Conservation (phyloP, 2,888 invertebrate species). For the Loripinus fragilis region DNA sequence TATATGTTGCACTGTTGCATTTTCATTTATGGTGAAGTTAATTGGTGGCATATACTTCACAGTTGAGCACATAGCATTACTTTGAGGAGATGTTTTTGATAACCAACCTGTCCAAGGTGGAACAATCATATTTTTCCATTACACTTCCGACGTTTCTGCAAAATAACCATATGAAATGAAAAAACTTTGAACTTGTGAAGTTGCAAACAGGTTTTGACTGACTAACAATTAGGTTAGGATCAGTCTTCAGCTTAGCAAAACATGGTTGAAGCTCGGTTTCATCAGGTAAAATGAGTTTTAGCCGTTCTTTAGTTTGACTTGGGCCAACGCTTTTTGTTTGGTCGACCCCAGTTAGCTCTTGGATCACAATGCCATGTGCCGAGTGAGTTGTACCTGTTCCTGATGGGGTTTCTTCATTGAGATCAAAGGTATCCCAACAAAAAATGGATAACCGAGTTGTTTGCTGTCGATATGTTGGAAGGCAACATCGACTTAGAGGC, state of each 20-base stretch:
- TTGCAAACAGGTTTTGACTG: too few relatives aligned
- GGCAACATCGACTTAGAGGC: too few relatives aligned
- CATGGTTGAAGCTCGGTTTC: background rate
- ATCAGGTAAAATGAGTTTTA: background rate
- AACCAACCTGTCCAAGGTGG: slow-evolving; percentile 20
- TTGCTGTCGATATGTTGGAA: background rate
- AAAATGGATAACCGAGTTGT: slow-evolving; percentile 41
- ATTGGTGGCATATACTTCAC: slow-evolving; percentile 39
- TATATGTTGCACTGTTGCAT: slow-evolving; percentile 36
- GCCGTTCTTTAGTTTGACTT: background rate
- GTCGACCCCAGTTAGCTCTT: background rate
- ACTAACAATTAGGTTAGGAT: too few relatives aligned
- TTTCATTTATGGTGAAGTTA: slow-evolving; percentile 6
- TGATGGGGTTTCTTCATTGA: slow-evolving; percentile 15
- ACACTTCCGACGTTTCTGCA: background rate
- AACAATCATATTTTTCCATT: background rate
- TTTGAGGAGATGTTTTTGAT: slow-evolving; percentile 9
- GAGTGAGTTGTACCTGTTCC: background rate
- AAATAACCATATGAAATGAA: background rate
- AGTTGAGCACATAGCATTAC: slow-evolving; percentile 8
- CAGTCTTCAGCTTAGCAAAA: background rate
- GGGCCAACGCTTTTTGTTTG: background rate
- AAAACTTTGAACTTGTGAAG: background rate
- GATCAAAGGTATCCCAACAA: slow-evolving; percentile 57
- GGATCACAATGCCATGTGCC: background rate